Conservation (phyloP, 2,797 vertebrate species). For the Propithecus perrieri region DNA sequence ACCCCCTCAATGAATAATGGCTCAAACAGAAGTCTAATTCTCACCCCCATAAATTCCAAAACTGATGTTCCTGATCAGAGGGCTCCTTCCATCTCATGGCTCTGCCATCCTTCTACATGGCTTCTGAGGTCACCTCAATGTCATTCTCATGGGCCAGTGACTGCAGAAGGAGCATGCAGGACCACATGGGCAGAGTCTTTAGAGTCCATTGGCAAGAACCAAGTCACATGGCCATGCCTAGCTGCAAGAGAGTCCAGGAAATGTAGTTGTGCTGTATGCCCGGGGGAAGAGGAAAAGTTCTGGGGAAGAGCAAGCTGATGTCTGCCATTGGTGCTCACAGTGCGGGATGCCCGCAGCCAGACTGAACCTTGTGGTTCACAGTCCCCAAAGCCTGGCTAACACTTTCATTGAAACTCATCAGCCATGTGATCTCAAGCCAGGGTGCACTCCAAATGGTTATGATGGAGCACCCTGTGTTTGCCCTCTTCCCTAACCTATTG, state of each 20-base stretch:
- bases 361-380: fast-evolving
- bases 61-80: background rate
- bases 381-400: background rate
- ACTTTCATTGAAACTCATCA: background rate
- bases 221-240: background rate
- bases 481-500: background rate
- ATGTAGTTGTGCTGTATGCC: background rate
- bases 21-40: background rate
- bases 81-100: background rate
- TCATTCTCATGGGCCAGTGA: background rate
- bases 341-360: background rate
- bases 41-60: background rate
- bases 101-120: background rate
- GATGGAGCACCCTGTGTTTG: background rate
- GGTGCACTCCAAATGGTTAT: background rate
- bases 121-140: background rate
- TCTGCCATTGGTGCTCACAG: background rate
- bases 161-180: background rate
- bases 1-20: too few species aligned
- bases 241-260: background rate
- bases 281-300: background rate
- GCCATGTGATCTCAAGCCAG: background rate
- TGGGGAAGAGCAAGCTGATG: background rate
- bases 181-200: background rate
- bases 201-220: background rate